Base-by-base conservation (phyloP, 2,113 vertebrate genomes). In the Cheirogaleus medius region DNA sequence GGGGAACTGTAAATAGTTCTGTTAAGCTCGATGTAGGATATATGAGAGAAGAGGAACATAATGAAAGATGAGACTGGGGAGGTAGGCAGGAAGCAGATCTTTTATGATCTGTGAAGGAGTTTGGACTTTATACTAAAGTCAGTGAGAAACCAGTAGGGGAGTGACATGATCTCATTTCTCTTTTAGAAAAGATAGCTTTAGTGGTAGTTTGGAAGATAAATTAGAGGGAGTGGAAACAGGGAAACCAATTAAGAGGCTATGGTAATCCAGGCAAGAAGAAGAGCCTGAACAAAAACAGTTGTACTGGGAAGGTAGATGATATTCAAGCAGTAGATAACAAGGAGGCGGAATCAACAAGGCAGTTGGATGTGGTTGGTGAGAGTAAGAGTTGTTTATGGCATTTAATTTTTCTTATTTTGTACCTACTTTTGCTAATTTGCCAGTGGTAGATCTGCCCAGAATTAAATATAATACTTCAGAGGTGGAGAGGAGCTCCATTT, bases 371-470 rank as follows among this genome's bases (percentile, higher is more conserved):
- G 32, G 4, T n/a, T 42, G 21, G 5, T 85, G 85, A 90, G 21
- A 49, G 7, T 56, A 74, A 81, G n/a, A 60, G 44, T 29, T 91
- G 13, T 29, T 15, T 76, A 29, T 18, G 5, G 29, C 63, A 68
- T 78, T 6, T 52, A 56, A 69, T 89, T 97, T 85, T 94, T 15
- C 52, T 93, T 93, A 64, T 56, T 97, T 95, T 91, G 23, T 73
- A 34, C 6, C 37, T 95, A 58, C 34, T 93, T 93, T 56, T 78
- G 39, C 27, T 85, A 32, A 63, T 54, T 83, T 90, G 23, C 54
- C 60, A 77, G 18, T 82, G 81, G 10, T 71, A 11, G 13, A 68
- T 89, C 91, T 93, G 23, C 23, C 20, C 34, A 88, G 49, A 93
- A 85, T 44, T 87, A 95, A 95, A 56, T 76, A 96, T 47, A 95